These are phyloP conservation scores for Thermophis baileyi DNA, from an alignment of 2,113 vertebrate genomes.

Conservation along the genomic window DNA sequence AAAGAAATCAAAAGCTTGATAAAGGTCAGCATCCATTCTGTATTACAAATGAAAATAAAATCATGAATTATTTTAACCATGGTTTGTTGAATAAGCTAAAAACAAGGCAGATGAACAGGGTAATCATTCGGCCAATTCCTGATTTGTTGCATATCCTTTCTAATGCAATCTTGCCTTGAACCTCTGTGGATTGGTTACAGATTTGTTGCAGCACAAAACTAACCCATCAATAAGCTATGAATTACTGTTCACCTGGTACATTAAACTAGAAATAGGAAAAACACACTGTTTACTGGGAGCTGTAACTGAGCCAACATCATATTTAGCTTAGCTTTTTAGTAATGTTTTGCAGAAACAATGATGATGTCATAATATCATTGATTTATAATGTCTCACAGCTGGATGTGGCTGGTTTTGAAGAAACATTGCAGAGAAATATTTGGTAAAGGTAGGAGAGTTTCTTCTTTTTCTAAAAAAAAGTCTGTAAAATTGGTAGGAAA, in stretches of 20 bases:
- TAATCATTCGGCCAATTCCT: not conserved
- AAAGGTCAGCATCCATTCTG: slow-evolving; percentile 27
- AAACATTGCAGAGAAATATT: not conserved
- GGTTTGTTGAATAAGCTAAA: not conserved
- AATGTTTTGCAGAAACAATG: not conserved
- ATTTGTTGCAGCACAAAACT: not conserved
- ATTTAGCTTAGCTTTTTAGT: not conserved
- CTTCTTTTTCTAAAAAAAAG: not conserved
- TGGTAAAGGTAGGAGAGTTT: not conserved
- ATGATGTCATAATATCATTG: not conserved
- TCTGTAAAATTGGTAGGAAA: not conserved
- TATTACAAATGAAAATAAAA: not conserved
- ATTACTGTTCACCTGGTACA: not conserved
- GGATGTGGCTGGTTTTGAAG: not conserved
- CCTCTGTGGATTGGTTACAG: not conserved
- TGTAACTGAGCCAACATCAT: not conserved
- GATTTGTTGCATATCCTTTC: not conserved
- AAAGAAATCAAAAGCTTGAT: not conserved
- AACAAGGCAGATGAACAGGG: not conserved
- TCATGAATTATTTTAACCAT: not conserved
- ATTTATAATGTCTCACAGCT: not conserved
- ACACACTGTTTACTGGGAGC: not conserved
- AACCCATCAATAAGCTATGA: not conserved
- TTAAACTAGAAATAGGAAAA: not conserved
- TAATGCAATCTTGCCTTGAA: not conserved